phyloP scores from a whole-genome alignment of 2,797 vertebrate species.

The Channa striata region DNA sequence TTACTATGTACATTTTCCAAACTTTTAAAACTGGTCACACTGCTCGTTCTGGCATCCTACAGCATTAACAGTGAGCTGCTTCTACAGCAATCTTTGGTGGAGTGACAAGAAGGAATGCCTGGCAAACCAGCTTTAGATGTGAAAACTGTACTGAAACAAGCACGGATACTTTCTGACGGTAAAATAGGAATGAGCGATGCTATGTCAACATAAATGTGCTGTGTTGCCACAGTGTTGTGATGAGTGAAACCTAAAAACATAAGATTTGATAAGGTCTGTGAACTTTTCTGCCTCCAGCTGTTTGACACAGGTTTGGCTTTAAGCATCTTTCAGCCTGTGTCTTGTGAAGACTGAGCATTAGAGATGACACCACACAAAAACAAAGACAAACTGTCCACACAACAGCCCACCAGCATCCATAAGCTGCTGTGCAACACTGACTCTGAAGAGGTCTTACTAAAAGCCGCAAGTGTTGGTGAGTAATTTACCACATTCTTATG shows the following conservation, averaged over 20 bases:
- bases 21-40: conserved; percentile 12
- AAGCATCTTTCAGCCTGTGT: conserved; percentile 11
- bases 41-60: conserved; percentile 5
- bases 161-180: neutral
- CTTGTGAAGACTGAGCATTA: conserved; percentile 19
- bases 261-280: neutral
- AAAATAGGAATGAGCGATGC: neutral
- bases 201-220: neutral
- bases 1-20: conserved; percentile 22
- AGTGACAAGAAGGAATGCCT: conserved; percentile 17
- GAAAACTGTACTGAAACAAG: conserved; percentile 25
- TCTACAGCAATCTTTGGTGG: conserved; percentile 51
- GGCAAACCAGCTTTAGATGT: conserved; percentile 8
- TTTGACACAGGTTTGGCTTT: conserved; percentile 13
- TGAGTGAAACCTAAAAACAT: conserved; percentile 1
- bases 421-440: conserved; percentile 32
- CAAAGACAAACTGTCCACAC: conserved; percentile 2
- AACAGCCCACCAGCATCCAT: neutral
- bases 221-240: neutral
- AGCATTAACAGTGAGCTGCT: conserved; percentile 17
- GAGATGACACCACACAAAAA: conserved; percentile 13
- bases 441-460: conserved; percentile 9
- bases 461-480: neutral
- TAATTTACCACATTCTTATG: conserved; percentile 1
- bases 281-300: conserved; percentile 30